Evolutionary conservation across 2,113 vertebrate species (phyloP).

Genomic region (Paradoxurus hermaphroditus): DNA sequence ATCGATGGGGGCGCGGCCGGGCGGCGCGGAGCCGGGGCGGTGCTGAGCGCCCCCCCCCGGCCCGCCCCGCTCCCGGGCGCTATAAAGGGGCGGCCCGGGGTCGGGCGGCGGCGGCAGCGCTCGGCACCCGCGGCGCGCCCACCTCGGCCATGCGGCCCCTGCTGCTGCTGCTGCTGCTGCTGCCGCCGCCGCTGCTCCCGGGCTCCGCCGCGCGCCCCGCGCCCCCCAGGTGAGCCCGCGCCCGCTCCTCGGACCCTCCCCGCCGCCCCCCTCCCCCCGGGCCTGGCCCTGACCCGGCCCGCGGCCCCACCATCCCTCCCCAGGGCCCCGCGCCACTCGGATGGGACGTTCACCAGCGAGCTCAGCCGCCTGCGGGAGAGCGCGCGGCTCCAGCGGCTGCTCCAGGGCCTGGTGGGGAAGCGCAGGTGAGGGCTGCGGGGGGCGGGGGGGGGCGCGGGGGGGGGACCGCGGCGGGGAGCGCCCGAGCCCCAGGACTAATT

Average conservation of each 20-base stretch:
- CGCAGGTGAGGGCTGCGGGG: conserved; percentile 33
- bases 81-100: conserved; percentile 42
- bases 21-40: conserved; percentile 43
- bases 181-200: neutral
- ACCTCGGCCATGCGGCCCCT: neutral
- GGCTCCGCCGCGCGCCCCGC: conserved; percentile 3
- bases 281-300: neutral
- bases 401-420: conserved; percentile 77
- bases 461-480: neutral
- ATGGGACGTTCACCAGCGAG: conserved; percentile 83
- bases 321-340: conserved; percentile 82
- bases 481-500: neutral
- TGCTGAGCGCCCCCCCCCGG: neutral
- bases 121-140: neutral
- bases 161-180: neutral
- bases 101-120: neutral
- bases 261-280: fast-evolving
- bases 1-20: neutral
- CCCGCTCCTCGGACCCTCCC: neutral
- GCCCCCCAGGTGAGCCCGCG: conserved; percentile 41
- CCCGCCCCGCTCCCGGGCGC: neutral
- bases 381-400: conserved; percentile 77
- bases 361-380: conserved; percentile 82
- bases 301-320: fast-evolving
- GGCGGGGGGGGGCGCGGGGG: neutral